Base-by-base conservation (phyloP, 2,797 vertebrate species). In the Lagodon rhomboides region DNA sequence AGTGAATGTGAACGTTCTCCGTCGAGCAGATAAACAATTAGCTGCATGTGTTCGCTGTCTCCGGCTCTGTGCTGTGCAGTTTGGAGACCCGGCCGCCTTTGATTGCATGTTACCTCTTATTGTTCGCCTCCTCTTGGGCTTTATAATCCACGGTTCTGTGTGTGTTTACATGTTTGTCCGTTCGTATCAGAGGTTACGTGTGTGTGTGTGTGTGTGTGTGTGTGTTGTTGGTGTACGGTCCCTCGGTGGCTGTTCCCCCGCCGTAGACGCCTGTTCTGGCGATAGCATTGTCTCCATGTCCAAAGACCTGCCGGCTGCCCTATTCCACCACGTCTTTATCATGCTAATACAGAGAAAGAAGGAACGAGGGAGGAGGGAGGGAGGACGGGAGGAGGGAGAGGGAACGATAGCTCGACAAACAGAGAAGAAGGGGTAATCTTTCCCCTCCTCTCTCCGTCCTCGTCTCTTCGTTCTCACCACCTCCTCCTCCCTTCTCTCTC, bases 241-340 rank as follows among this genome's bases (percentile, higher is more conserved):
- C 93, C 92, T 87, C 11, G 76, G 85, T 80, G 87, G 80, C 88
- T 87, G 90, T 83, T 89, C 87, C 87, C 87, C 81, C 16, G 84
- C 90, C 88, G 89, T 83, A 86, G 86, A 90, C 87, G 91, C 87
- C 89, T 93, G 90, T 84, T 91, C 89, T 74, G 88, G 90, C 73
- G 93, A 94, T 93, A 95, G 92, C 91, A 94, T 94, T 94, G 92
- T 94, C 88, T 93, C 71, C 78, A 62, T 92, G 93, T 92, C 90
- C 94, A 92, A 91, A 93, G 93, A 93, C 92, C 93, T 94, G 91
- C 91, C 85, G 89, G 90, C 92, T 93, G 92, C 90, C 93, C 93
- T 91, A 91, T 92, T 93, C 90, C 92, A 82, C 90, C 91, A 88
- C 20, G 87, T 93, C 93, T 93, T 94, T 94, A 94, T 93, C 91